Evolutionary conservation across 2,797 vertebrate genomes (phyloP).

Genomic region (Muraenolepis orangiensis): DNA sequence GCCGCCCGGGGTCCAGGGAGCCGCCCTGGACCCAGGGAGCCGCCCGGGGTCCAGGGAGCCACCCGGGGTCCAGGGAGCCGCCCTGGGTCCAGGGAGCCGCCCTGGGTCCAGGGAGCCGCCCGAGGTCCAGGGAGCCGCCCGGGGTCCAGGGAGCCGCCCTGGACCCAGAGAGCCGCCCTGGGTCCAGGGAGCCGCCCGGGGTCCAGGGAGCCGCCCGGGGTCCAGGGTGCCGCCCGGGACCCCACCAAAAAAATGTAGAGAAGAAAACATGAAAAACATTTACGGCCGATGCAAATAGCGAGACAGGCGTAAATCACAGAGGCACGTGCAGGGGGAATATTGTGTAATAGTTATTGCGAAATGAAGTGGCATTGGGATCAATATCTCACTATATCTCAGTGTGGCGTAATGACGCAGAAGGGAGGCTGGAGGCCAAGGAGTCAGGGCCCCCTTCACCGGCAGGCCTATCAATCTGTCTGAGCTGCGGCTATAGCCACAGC

Average conservation of each 20-base stretch:
- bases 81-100: no score
- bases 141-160: no score
- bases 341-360: constrained; percentile 97
- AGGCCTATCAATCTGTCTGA: constrained; percentile 93
- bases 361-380: constrained; percentile 97
- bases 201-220: no score
- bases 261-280: constrained; percentile 74
- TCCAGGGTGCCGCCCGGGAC: constrained; percentile 20
- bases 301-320: constrained; percentile 79
- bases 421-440: constrained; percentile 94
- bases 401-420: constrained; percentile 89
- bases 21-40: no score
- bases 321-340: constrained; percentile 73
- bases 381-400: constrained; percentile 97
- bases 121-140: no score
- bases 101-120: no score
- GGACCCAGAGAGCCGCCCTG: no score
- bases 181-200: no score
- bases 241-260: constrained; percentile 40
- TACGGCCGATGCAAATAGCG: constrained; percentile 82
- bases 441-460: constrained; percentile 88
- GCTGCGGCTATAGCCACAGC: constrained; percentile 66
- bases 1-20: no score
- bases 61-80: no score
- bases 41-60: no score